Conservation (phyloP, 2,888 invertebrate genomes). For the Tipula confusa region DNA sequence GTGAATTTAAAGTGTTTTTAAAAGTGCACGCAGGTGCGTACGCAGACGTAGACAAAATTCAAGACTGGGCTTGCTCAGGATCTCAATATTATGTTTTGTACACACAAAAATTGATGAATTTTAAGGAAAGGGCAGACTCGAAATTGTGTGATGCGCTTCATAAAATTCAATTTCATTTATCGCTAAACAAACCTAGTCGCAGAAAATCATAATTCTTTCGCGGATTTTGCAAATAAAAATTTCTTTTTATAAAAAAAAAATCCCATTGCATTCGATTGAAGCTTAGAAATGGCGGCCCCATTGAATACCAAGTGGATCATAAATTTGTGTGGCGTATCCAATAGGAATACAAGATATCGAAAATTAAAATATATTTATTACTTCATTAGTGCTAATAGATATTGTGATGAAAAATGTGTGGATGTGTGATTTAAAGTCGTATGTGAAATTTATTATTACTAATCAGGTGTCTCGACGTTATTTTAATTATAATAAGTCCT, state of each 20-base stretch:
- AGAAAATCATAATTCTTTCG: neutral
- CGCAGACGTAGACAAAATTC: constrained; percentile 87
- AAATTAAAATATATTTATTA: neutral
- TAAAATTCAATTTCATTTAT: constrained; percentile 28
- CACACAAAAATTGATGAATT: constrained; percentile 21
- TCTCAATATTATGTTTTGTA: neutral
- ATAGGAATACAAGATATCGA: neutral
- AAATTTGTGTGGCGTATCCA: neutral
- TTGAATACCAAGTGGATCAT: neutral
- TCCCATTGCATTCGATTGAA: neutral
- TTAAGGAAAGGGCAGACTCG: constrained; percentile 34
- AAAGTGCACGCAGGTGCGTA: constrained; percentile 88
- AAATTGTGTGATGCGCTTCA: constrained; percentile 34
- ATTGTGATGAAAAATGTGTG: neutral
- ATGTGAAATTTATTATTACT: neutral
- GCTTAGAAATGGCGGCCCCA: constrained; percentile 4
- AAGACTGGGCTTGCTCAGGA: constrained; percentile 80
- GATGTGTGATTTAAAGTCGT: neutral
- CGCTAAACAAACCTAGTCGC: neutral
- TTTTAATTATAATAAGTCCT: neutral
- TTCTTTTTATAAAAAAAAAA: neutral
- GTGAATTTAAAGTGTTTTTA: constrained; percentile 36
- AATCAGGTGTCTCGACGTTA: neutral
- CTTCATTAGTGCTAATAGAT: neutral
- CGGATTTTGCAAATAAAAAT: neutral